A percentile compares a stretch with the other conserved stretches of the same genome.
phyloP scores from a whole-genome alignment of 1,140 invertebrate genomes.

The Drosophila lacertosa region DNA sequence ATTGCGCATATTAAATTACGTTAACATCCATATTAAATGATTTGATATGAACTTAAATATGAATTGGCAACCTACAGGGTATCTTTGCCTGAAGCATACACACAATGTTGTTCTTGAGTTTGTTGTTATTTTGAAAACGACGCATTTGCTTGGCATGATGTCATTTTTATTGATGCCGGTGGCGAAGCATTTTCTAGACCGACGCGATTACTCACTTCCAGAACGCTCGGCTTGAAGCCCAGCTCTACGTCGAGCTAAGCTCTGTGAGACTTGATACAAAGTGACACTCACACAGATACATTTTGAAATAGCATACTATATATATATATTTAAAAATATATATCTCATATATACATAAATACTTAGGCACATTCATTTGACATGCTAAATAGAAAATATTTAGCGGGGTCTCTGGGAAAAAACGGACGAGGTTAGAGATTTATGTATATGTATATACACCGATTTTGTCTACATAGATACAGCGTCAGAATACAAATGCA shows the following conservation, averaged over 20 bases:
- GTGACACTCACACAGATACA: constrained; percentile 1
- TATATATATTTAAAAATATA: neutral
- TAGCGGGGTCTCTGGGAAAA: constrained; percentile 4
- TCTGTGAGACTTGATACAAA: constrained; percentile 2
- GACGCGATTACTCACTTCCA: constrained; percentile 18
- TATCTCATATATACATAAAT: neutral
- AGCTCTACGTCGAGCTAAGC: constrained; percentile 21
- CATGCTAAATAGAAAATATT: constrained; percentile 12
- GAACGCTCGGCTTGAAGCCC: neutral
- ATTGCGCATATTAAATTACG: no score
- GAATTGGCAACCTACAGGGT: neutral
- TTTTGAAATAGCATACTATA: neutral
- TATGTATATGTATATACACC: neutral
- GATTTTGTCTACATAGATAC: neutral
- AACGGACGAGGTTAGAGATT: neutral
- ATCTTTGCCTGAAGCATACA: neutral
- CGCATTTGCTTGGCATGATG: constrained; percentile 61
- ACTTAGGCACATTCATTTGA: neutral
- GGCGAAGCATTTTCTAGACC: constrained; percentile 39
- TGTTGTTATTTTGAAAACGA: constrained; percentile 38
- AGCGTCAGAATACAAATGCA: no score
- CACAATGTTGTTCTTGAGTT: constrained; percentile 44
- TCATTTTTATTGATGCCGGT: constrained; percentile 39
- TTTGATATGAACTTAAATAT: neutral
- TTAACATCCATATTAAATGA: neutral